These are phyloP conservation scores for Amphipoea oculea DNA, from an alignment of 2,888 invertebrate species.

Conservation along the genomic window DNA sequence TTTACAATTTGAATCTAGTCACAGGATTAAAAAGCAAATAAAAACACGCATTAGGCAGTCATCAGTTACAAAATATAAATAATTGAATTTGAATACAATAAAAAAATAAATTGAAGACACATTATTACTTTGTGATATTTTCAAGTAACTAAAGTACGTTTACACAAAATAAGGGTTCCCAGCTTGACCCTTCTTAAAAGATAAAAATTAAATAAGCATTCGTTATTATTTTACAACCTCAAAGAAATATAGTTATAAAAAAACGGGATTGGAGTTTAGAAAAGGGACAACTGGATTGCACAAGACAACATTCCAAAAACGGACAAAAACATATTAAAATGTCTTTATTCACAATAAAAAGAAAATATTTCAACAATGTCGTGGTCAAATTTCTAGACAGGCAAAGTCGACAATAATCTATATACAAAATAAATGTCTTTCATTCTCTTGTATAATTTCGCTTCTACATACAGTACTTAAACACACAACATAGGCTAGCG, in stretches of 20 bases:
- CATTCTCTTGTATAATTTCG: conserved; percentile 44
- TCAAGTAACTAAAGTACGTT: conserved; percentile 46
- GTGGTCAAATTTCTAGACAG: conserved; percentile 31
- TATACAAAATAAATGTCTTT: conserved; percentile 66
- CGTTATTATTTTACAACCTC: conserved; percentile 30
- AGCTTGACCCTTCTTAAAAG: conserved; percentile 8
- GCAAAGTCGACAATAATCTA: conserved; percentile 45
- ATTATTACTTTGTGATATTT: conserved; percentile 22
- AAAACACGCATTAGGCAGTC: conserved; percentile 46
- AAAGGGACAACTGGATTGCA: conserved; percentile 42
- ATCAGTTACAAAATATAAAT: conserved; percentile 40
- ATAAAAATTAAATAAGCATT: conserved; percentile 10
- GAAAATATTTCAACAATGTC: conserved; percentile 32
- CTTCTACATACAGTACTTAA: conserved; percentile 10
- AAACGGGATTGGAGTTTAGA: conserved; percentile 11
- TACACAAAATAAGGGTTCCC: conserved; percentile 45
- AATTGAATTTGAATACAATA: conserved; percentile 40
- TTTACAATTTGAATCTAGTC: conserved; percentile 47
- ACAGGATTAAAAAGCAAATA: conserved; percentile 49
- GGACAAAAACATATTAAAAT: conserved; percentile 50
- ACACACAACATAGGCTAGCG: conserved; percentile 1
- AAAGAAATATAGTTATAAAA: conserved; percentile 8
- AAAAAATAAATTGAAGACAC: conserved; percentile 45
- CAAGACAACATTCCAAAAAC: conserved; percentile 68
- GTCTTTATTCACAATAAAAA: conserved; percentile 34